phyloP scores from a whole-genome alignment of 1,140 invertebrate species.

The Drosophila nebulosa region DNA sequence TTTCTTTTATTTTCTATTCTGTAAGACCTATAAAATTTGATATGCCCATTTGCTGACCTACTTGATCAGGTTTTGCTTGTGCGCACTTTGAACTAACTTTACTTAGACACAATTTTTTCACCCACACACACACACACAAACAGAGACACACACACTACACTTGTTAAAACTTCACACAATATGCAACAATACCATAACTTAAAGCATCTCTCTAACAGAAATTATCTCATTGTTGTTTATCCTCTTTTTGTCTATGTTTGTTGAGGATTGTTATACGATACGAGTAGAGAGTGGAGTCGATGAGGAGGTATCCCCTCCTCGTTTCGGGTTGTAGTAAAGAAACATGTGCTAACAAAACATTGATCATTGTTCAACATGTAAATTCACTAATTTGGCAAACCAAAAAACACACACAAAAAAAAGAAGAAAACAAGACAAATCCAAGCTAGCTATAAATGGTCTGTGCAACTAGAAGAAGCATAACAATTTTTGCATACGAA shows the following conservation, averaged over 20 bases:
- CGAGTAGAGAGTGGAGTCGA: constrained; percentile 7
- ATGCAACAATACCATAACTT: constrained; percentile 13
- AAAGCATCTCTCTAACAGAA: constrained; percentile 9
- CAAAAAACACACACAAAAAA: constrained; percentile 37
- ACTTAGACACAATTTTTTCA: background rate
- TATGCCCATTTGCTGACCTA: background rate
- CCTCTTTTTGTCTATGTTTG: background rate
- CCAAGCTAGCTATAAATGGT: constrained; percentile 68
- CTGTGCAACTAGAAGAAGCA: constrained; percentile 59
- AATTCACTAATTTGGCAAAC: constrained; percentile 78
- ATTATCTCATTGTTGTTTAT: constrained; percentile 56
- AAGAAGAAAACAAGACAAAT: constrained; percentile 6
- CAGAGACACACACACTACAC: constrained; percentile 18
- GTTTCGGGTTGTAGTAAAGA: constrained; percentile 34
- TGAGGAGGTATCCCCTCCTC: background rate
- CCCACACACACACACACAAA: constrained; percentile 14
- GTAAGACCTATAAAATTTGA: background rate
- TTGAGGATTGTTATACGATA: background rate
- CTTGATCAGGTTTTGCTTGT: background rate
- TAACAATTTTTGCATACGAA: constrained; percentile 75
- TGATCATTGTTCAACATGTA: constrained; percentile 80
- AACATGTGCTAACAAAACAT: constrained; percentile 79
- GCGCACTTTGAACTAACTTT: background rate
- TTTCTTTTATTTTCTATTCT: background rate
- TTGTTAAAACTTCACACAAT: constrained; percentile 33